Percentiles rank a stretch among this genome's conserved stretches.
Evolutionary conservation across 2,797 vertebrate genomes (phyloP).

Genomic region (Melanogrammus aeglefinus): DNA sequence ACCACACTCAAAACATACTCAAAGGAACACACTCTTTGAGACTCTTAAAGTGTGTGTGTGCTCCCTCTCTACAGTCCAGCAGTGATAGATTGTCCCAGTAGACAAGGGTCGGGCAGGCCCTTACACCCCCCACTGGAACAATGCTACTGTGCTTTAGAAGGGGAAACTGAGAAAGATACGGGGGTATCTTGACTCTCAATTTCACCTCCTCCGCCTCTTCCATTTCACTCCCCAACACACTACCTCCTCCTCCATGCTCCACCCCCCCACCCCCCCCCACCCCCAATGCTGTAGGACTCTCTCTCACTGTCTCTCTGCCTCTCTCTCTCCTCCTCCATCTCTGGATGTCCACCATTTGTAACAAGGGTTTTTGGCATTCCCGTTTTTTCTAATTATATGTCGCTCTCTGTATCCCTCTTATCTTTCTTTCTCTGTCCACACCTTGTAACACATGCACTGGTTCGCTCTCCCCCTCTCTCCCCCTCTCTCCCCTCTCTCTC

Average conservation of each 20-base stretch:
- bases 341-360: too few species aligned
- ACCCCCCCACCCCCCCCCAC: too few species aligned
- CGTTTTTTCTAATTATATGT: too few species aligned
- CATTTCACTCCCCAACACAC: constrained; percentile 29
- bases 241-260: background rate
- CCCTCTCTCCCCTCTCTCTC: too few species aligned
- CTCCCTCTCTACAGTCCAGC: constrained; percentile 59
- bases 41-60: constrained; percentile 40
- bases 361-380: too few species aligned
- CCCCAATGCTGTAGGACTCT: background rate
- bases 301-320: constrained; percentile 2
- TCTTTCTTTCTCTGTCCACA: too few species aligned
- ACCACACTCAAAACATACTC: constrained; percentile 8
- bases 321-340: constrained; percentile 37
- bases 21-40: constrained; percentile 2
- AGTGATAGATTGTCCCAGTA: constrained; percentile 61
- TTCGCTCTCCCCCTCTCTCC: too few species aligned
- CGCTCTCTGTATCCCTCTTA: too few species aligned
- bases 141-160: constrained; percentile 77
- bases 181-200: constrained; percentile 28
- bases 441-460: too few species aligned
- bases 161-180: constrained; percentile 71
- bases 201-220: constrained; percentile 43
- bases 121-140: constrained; percentile 67
- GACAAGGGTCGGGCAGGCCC: constrained; percentile 68